Base-by-base conservation (phyloP, 2,113 vertebrate species). In the Parus major region DNA sequence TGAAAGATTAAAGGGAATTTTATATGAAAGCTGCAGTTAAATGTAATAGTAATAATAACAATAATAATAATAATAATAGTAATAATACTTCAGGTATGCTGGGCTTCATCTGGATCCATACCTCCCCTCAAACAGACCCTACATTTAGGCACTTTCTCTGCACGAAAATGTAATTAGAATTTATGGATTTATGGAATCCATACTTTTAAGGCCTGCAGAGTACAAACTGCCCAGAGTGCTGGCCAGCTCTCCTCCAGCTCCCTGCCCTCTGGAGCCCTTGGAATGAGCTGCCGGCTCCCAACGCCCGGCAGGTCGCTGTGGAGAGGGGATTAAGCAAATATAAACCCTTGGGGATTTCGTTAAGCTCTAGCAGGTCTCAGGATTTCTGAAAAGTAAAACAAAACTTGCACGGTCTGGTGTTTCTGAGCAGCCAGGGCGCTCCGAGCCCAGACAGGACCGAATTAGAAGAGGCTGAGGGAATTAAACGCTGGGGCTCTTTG, bases 311-410 rank as follows among this genome's bases (percentile, higher is more conserved):
- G 42, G 70, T 57, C 63, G 75, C 91, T 69, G 86, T 16, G 0
- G 4, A 0, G 59, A 35, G 65, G 81, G 96, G 89, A 95, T 96
- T 88, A 86, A 77, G 39, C 29, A 29, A 36, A 50, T 36, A 41
- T 7, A 78, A 92, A 88, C 73, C 91, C 84, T 7, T 18, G 64
- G 80, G 90, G 88, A 77, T 91, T 88, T 92, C 0, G 3, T 64
- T 90, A 73, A 94, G 72, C 86, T 84, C 86, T 31, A 57, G 69
- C 60, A 63, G 77, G 47, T 42, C 8, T 86, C 18, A n/a, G 57
- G 91, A 44, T 80, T 82, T 83, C 52, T 86, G 88, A n/a, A 82
- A 82, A 91, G 63, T 66, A 21, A 94, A 91, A 12, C 95, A 79
- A 55, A 73, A 73, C 68, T 53, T 83, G 81, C 85, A 75, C 13